Base-by-base conservation (phyloP, 2,888 invertebrate species). In the Podabrus alpinus region DNA sequence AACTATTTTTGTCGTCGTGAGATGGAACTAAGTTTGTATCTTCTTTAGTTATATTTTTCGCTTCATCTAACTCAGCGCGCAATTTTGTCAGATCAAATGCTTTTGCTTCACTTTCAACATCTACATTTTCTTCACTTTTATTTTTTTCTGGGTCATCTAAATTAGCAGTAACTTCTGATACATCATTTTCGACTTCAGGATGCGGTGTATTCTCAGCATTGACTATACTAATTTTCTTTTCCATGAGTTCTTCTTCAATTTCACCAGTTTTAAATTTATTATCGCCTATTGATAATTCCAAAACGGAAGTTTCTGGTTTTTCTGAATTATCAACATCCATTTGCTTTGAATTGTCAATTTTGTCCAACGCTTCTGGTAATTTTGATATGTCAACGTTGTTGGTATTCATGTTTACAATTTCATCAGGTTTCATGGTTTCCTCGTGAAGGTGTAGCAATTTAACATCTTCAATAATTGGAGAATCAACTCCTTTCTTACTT, bases 41-140 rank as follows among this genome's bases (percentile, higher is more conserved):
- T 67, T 16, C 1, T 9, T 16, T 13, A 11, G 15, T 9, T 29
- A 5, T 2, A 7, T 15, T 17, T n/a, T 15, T 3, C 9, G 3
- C 19, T 9, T 59, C 17, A 13, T 19, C 15, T 15, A 69, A 11
- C 9, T 60, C 60, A 11, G 60, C 17, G 1, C 60, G 69, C 24
- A 69, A 60, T 69, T 69, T 69, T 19, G 71, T 17, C 5, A 59
- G 10, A 15, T 71, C 71, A 66, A 59, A 62, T 16, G 16, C 15
- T 7, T 16, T 16, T 61, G 10, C 11, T 15, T n/a, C 10, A 3
- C 3, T 13, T 3, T 15, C 15, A 25, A 25, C 10, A 15, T 60
- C 16, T 7, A 16, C 11, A 61, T 1, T 61, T 17, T 61, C 61
- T n/a, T 62, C 4, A 62, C 1, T 13, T 64, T 25, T 15, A 9